Evolutionary conservation across 1,140 invertebrate species (phyloP), one percentile per base, ranked within the genome.

Genomic region (Scaptomyza graminum): DNA sequence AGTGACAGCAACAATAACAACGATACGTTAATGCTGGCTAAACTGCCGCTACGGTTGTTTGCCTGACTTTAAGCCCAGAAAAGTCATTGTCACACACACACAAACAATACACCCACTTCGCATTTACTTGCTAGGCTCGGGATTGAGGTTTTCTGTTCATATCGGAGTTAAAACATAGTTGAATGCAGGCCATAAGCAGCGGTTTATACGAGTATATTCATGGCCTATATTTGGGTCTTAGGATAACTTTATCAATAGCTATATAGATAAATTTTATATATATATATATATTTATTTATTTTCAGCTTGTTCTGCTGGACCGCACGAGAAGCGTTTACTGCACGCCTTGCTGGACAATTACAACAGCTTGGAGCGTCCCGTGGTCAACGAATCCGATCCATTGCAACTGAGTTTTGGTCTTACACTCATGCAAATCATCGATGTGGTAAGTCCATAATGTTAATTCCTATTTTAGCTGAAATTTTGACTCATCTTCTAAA

Each of bases 351-450:
- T 99, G 92, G 96, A 97, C 93, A 94, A 97, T 90, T 99, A 99
- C 94, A 99, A 99, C 93, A 96, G 96, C 84, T 94, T 99, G 92
- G 98, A 99, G 94, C 94, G 99, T 88, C 99, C 99, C 51, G 98
- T 99, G 79, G 95, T 96, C 90, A 99, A 99, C 94, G 98, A 99
- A 94, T 97, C 97, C 85, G 96, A 99, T 91, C 96, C 98, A 88
- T 95, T 99, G 79, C 95, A 96, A 92, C 95, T 99, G 92, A 97
- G 95, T 93, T 98, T 99, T 93, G 98, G 98, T 90, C 95, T 99
- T 91, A 98, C 97, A 81, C 95, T 99, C 83, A 99, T 99, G 95
- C 99, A 99, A 95, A 99, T 99, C 92, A 99, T 99, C 93, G 99
- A 99, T 94, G 98, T 99, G 95, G 99, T 99, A 95, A 95, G 96